phyloP scores from a whole-genome alignment of 2,113 vertebrate species.

The Oenanthe melanoleuca region DNA sequence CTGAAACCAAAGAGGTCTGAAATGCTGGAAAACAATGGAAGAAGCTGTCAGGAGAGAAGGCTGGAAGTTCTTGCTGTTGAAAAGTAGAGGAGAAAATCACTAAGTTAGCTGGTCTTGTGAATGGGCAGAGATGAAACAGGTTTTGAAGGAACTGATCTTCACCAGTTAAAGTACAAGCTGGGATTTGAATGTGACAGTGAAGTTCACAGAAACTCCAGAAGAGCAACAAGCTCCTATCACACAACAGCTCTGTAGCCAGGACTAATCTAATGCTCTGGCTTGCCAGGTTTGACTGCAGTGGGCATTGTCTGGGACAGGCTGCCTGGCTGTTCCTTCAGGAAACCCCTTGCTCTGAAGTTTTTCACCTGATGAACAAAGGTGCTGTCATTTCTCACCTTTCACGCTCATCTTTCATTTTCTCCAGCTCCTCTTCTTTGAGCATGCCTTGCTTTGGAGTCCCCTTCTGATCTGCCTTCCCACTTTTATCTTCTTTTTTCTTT shows the following conservation, averaged over 20 bases:
- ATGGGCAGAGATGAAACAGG: background rate
- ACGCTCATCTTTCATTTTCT: constrained; percentile 86
- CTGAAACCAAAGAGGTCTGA: background rate
- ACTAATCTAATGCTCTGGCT: background rate
- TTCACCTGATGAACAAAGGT: background rate
- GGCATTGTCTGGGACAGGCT: background rate
- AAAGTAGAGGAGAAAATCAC: background rate
- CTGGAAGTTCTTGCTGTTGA: background rate
- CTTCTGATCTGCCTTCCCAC: constrained; percentile 83
- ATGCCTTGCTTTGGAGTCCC: constrained; percentile 72
- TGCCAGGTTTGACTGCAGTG: background rate
- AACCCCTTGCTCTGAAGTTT: background rate
- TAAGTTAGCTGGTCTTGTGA: background rate
- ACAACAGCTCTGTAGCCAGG: background rate
- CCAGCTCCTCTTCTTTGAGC: constrained; percentile 85
- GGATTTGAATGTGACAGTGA: background rate
- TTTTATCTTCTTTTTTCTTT: constrained; percentile 93
- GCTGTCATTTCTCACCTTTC: constrained; percentile 70
- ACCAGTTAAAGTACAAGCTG: background rate
- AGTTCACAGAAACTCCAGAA: background rate
- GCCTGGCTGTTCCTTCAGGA: background rate
- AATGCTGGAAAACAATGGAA: background rate
- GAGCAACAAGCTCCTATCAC: background rate
- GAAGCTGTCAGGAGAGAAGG: background rate
- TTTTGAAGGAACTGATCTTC: background rate